Base-by-base conservation (phyloP, 1,140 invertebrate species). In the Periplaneta americana region DNA sequence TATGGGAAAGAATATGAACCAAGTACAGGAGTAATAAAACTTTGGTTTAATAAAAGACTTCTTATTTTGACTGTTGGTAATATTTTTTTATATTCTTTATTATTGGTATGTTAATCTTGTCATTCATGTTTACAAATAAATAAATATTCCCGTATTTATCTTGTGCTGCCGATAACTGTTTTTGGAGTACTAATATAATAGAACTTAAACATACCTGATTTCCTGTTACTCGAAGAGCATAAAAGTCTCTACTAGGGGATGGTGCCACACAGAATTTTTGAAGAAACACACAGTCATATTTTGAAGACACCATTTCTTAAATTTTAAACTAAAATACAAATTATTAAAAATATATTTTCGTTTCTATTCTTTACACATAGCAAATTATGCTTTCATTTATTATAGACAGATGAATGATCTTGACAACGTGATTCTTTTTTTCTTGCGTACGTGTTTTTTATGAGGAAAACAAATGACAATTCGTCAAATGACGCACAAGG, bases 161-260 rank as follows among this genome's bases (percentile, higher is more conserved):
- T n/a, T n/a, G n/a, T n/a, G n/a, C n/a, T n/a, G n/a, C n/a, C n/a
- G n/a, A n/a, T n/a, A n/a, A n/a, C n/a, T n/a, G n/a, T n/a, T n/a
- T n/a, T n/a, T n/a, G n/a, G n/a, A n/a, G n/a, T n/a, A n/a, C n/a
- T n/a, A n/a, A n/a, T n/a, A n/a, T n/a, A n/a, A n/a, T n/a, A n/a
- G n/a, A n/a, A n/a, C n/a, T n/a, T n/a, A n/a, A n/a, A n/a, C n/a
- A n/a, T 13, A 48, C 39, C 39, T 48, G 10, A 48, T 9, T 18
- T 48, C 39, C 39, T 48, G 32, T 81, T 35, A 86, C 81, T 28
- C 80, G 22, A 34, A 85, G 37, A 79, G 87, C 88, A 84, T 88
- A 89, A 81, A 90, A 90, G 84, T 90, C 89, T 84, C 89, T 86
- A 79, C 86, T 88, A 9, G 88, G 89, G 18, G 88, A 85, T 81